Evolutionary conservation across 2,888 invertebrate species (phyloP), one percentile per base, ranked within the genome.

Genomic region (Druceiella hillmani): DNA sequence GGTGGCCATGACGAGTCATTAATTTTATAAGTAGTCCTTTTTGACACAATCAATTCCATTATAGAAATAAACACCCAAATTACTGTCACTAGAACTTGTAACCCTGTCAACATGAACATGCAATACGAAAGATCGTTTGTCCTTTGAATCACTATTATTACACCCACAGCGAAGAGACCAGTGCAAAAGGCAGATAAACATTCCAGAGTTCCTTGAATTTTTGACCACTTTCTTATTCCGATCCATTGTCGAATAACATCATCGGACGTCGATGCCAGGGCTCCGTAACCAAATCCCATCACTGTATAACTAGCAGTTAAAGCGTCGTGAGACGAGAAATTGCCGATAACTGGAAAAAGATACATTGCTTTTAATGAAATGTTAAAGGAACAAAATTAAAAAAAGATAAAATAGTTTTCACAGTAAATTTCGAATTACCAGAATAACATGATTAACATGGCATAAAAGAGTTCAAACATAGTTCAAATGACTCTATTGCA

Each of bases 211-310:
- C 27, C 27, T 10, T 12, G 6, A 10, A 27, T 12, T 12, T 27
- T 27, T 7, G 27, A 27, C 27, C 27, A 27, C 10, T 27, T 27
- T 12, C 27, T 27, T 11, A 27, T n/a, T 5, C 27, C 27, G 11
- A 27, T 27, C 27, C 27, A 27, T 12, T 27, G n/a, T 4, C 27
- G 6, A 10, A 27, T 5, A 11, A 11, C 12, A 11, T 27, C 27
- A 4, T 27, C 27, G 5, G 27, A 27, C 4, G 27, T 11, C 12
- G 11, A 4, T 12, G 11, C 5, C 5, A 10, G 9, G 27, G 27
- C 27, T 27, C 27, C 27, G 5, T 27, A 11, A 4, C 27, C 27
- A 27, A 27, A 11, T 5, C 27, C 27, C 7, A 27, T 4, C 10
- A 27, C n/a, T 7, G 11, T 10, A 4, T 4, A 27, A 4, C n/a